Conservation (phyloP, 92 coral and sea anemone genomes). For the Pocillopora meandrina region DNA sequence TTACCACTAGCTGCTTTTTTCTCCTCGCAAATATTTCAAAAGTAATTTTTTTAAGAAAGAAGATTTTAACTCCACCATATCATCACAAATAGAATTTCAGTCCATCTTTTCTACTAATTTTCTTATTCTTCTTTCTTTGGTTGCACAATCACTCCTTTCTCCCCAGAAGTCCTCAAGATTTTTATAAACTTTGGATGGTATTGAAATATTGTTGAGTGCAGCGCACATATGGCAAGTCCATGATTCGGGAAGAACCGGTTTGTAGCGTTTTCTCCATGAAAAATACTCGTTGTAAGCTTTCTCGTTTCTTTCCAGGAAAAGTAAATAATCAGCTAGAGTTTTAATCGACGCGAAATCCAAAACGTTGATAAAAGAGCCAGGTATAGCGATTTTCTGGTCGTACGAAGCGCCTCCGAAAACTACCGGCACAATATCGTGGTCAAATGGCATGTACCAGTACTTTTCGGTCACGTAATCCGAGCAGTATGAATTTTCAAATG, state of each 20-base stretch:
- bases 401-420: conserved; percentile 86
- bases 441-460: conserved; percentile 80
- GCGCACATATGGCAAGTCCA: conserved; percentile 93
- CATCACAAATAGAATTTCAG: not conserved
- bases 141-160: conserved; percentile 37
- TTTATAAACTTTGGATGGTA: conserved; percentile 40
- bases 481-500: conserved; percentile 85
- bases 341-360: conserved; percentile 74
- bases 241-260: conserved; percentile 53
- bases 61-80: too few relatives aligned
- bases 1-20: too few relatives aligned
- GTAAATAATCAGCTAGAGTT: conserved; percentile 65
- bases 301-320: conserved; percentile 66
- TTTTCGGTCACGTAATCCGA: conserved; percentile 89
- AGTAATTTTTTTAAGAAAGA: too few relatives aligned
- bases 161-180: conserved; percentile 54
- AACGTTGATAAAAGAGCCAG: conserved; percentile 88
- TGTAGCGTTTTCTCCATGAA: conserved; percentile 69
- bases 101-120: conserved; percentile 28
- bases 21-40: too few relatives aligned
- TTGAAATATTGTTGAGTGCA: conserved; percentile 48
- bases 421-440: conserved; percentile 69
- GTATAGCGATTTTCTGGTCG: conserved; percentile 66
- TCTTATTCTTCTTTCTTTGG: conserved; percentile 37
- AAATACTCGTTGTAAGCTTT: conserved; percentile 90